Percentiles rank a stretch among this genome's conserved stretches.
Evolutionary conservation across 1,140 invertebrate species (phyloP).

Genomic region (Dicyema japonicum): DNA sequence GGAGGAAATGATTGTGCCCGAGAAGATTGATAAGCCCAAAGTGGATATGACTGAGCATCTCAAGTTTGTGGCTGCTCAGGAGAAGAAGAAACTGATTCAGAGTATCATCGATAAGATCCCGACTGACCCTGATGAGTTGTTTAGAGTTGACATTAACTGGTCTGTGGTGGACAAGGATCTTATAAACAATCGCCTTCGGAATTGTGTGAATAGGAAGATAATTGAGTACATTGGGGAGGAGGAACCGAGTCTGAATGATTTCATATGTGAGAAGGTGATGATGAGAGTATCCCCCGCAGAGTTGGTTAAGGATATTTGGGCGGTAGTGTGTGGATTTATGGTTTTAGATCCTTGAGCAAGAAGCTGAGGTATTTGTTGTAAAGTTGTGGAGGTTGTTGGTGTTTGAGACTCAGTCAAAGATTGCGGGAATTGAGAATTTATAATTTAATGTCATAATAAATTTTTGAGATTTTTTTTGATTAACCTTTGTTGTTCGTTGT

Average conservation of each 20-base stretch:
- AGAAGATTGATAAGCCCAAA: conserved; percentile 7
- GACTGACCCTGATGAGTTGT: conserved; percentile 69
- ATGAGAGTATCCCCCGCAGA: conserved; percentile 55
- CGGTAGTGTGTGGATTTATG: conserved; percentile 31
- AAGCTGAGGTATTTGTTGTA: conserved; percentile 92
- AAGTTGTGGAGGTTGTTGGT: conserved; percentile 97
- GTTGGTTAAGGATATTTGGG: conserved; percentile 83
- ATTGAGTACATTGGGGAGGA: conserved; percentile 95
- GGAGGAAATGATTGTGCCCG: conserved; percentile 21
- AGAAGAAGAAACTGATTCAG: conserved; percentile 76
- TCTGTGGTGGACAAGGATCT: conserved; percentile 45
- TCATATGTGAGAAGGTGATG: conserved; percentile 87
- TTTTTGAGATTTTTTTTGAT: no score
- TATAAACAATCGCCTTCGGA: conserved; percentile 79
- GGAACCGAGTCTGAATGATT: conserved; percentile 81
- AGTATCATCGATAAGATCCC: conserved; percentile 87
- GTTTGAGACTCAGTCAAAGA: conserved; percentile 93
- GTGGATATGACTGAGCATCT: conserved; percentile 1
- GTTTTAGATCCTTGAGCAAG: conserved; percentile 68
- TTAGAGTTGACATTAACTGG: conserved; percentile 67
- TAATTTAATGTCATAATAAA: no score
- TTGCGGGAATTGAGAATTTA: conserved; percentile 23
- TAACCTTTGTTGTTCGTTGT: no score
- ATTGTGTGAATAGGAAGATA: conserved; percentile 98
- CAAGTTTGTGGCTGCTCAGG: conserved; percentile 26